phyloP scores from a whole-genome alignment of 64 coral and sea anemone species.

The Orbicella faveolata region DNA sequence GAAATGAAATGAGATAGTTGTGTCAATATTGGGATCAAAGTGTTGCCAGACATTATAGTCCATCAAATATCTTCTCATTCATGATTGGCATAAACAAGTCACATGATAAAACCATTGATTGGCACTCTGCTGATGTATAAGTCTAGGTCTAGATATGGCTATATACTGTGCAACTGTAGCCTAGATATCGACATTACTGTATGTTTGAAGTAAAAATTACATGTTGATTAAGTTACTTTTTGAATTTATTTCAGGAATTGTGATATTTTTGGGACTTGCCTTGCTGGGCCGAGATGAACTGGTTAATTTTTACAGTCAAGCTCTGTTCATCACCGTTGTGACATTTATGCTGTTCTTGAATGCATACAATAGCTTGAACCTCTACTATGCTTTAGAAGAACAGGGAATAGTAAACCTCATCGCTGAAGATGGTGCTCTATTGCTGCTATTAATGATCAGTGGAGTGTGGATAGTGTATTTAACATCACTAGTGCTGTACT shows the following conservation, averaged over 20 bases:
- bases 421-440: conserved; percentile 39
- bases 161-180: too few relatives aligned
- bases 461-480: conserved; percentile 87
- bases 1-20: too few relatives aligned
- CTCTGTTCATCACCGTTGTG: conserved; percentile 73
- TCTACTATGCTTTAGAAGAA: conserved; percentile 56
- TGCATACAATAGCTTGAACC: conserved; percentile 79
- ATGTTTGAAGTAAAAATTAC: too few relatives aligned
- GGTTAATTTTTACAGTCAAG: conserved; percentile 81
- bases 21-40: too few relatives aligned
- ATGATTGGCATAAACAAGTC: too few relatives aligned
- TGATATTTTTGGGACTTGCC: conserved; percentile 52
- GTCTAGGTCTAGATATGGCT: too few relatives aligned
- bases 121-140: too few relatives aligned
- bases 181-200: too few relatives aligned
- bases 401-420: conserved; percentile 31
- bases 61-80: too few relatives aligned
- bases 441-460: conserved; percentile 69
- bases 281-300: conserved; percentile 79
- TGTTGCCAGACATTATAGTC: too few relatives aligned
- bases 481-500: conserved; percentile 73
- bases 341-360: conserved; percentile 86
- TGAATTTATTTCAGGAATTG: conserved; percentile 54
- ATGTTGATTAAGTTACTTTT: neutral
- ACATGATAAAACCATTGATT: too few relatives aligned